These are phyloP conservation scores for Prorops nasuta DNA, from an alignment of 1,140 invertebrate genomes.

Conservation along the genomic window DNA sequence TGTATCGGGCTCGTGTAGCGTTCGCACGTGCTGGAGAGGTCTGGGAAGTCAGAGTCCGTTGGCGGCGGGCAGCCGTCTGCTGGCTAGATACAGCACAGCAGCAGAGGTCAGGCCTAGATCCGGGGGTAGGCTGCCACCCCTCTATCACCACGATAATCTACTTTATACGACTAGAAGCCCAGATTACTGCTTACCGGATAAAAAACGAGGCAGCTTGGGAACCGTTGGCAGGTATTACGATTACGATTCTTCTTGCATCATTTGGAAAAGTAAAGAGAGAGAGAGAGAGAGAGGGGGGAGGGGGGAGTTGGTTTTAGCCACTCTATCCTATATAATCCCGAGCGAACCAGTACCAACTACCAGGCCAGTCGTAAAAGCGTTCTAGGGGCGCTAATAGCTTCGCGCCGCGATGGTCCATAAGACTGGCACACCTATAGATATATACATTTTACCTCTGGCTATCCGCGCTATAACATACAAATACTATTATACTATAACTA, in stretches of 20 bases:
- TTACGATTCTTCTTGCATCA: not conserved
- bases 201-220: slow-evolving; percentile 63
- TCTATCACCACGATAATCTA: slow-evolving; percentile 59
- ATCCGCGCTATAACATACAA: too few species aligned
- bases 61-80: slow-evolving; percentile 50
- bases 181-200: slow-evolving; percentile 66
- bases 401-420: slow-evolving; percentile 19
- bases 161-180: slow-evolving; percentile 67
- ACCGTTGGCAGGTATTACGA: slow-evolving; percentile 63
- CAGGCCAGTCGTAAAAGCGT: slow-evolving; percentile 22
- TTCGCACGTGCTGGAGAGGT: slow-evolving; percentile 68
- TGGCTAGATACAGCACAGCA: slow-evolving; percentile 49
- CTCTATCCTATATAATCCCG: too few species aligned
- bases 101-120: slow-evolving; percentile 50
- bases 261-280: too few species aligned
- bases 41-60: slow-evolving; percentile 53
- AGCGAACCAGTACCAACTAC: too few species aligned
- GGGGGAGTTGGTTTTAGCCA: slow-evolving; percentile 6
- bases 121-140: slow-evolving; percentile 45
- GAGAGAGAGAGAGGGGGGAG: not conserved
- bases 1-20: slow-evolving; percentile 66
- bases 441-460: too few species aligned
- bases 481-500: too few species aligned
- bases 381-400: slow-evolving; percentile 25
- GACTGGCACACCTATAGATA: too few species aligned